Evolutionary conservation across 2,888 invertebrate species (phyloP).

Genomic region (Drosophila paracracens): DNA sequence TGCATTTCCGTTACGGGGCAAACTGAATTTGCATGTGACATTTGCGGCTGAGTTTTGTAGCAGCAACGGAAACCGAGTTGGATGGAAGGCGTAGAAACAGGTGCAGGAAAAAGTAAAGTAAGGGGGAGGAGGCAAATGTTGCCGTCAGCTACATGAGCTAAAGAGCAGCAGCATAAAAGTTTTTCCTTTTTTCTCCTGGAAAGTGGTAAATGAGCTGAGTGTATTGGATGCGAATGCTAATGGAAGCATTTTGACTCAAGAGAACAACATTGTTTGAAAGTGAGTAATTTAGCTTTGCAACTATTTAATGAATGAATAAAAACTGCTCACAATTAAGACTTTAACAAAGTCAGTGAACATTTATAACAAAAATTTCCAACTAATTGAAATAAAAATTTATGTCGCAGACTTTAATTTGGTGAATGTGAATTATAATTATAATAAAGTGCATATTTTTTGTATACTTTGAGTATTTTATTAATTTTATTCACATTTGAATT

Average conservation of each 20-base stretch:
- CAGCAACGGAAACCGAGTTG: conserved; percentile 18
- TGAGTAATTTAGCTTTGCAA: conserved; percentile 14
- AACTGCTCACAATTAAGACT: not conserved
- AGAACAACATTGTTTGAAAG: conserved; percentile 15
- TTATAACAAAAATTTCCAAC: not conserved
- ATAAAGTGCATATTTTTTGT: no score
- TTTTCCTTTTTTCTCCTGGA: conserved; percentile 1
- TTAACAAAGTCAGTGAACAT: not conserved
- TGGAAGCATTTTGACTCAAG: conserved; percentile 15
- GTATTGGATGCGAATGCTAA: conserved; percentile 3
- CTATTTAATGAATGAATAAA: conserved; percentile 5
- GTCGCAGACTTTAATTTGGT: not conserved
- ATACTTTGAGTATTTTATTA: no score
- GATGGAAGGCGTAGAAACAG: conserved; percentile 20
- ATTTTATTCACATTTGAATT: no score
- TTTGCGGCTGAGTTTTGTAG: conserved; percentile 58
- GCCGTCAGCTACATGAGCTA: conserved; percentile 44
- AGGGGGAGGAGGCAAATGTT: conserved; percentile 3
- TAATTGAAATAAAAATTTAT: not conserved
- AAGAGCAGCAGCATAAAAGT: conserved; percentile 43
- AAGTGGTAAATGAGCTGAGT: conserved; percentile 32
- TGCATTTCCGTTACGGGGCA: conserved; percentile 72
- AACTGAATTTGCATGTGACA: conserved; percentile 72
- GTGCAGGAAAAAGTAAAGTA: not conserved
- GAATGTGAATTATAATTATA: not conserved